Evolutionary conservation across 2,888 invertebrate genomes (phyloP).

Genomic region (Allophyes oxyacanthae): DNA sequence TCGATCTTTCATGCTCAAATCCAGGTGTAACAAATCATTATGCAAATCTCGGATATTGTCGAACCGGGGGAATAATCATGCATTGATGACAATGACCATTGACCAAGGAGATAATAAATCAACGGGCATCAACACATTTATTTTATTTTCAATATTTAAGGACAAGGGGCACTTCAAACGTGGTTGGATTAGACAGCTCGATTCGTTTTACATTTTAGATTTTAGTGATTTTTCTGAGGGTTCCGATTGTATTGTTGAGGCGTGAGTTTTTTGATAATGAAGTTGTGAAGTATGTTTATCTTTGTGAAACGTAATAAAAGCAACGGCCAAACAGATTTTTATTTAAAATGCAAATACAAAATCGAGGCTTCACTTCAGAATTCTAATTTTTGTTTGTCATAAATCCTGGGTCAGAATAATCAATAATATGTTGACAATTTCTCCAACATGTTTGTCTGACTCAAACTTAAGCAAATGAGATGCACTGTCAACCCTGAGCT

Average conservation of each 20-base stretch:
- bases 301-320: conserved; percentile 25
- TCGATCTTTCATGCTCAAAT: conserved; percentile 16
- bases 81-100: conserved; percentile 61
- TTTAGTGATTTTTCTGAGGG: conserved; percentile 19
- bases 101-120: conserved; percentile 67
- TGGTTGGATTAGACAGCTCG: conserved; percentile 80
- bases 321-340: conserved; percentile 2
- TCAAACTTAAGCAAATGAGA: conserved; percentile 57
- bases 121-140: conserved; percentile 74
- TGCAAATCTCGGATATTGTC: conserved; percentile 69
- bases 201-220: conserved; percentile 76
- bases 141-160: conserved; percentile 71
- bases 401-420: too few relatives aligned
- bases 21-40: conserved; percentile 68
- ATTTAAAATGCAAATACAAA: background rate
- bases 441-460: conserved; percentile 47
- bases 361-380: background rate
- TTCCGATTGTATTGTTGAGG: conserved; percentile 44
- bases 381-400: too few relatives aligned
- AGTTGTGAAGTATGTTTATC: conserved; percentile 43
- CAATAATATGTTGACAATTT: conserved; percentile 45
- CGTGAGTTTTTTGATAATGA: conserved; percentile 58
- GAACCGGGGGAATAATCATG: conserved; percentile 62
- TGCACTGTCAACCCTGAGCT: conserved; percentile 61
- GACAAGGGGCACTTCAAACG: conserved; percentile 76